Evolutionary conservation across 2,113 vertebrate species (phyloP).

Genomic region (Saccopteryx bilineata): DNA sequence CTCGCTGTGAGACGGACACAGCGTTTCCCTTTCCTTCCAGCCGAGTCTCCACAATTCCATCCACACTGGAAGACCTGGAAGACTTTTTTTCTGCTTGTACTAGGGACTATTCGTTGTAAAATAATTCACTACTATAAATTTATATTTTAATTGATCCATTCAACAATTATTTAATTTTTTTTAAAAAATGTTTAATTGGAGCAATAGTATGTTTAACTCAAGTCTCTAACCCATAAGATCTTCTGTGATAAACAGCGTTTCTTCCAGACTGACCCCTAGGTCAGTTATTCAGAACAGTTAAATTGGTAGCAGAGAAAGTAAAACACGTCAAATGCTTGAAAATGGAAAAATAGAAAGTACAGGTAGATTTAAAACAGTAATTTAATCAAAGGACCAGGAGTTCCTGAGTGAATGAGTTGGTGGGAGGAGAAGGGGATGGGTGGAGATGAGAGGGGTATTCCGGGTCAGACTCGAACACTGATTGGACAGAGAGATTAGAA

Average conservation of each 20-base stretch:
- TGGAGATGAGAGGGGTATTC: neutral
- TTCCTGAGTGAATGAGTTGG: neutral
- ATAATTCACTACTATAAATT: neutral
- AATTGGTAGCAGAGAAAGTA: neutral
- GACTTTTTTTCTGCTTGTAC: neutral
- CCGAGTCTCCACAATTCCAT: neutral
- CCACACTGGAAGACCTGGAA: neutral
- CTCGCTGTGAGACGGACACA: neutral
- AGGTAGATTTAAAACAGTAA: neutral
- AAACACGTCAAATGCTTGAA: neutral
- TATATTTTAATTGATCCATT: neutral
- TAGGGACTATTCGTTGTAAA: neutral
- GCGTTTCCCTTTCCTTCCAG: neutral
- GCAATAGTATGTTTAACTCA: slow-evolving; percentile 26
- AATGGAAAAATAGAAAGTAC: slow-evolving; percentile 1
- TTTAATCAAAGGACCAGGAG: neutral
- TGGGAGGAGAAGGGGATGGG: neutral
- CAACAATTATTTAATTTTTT: neutral
- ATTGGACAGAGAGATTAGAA: neutral
- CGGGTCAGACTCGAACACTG: neutral
- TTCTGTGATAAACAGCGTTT: neutral
- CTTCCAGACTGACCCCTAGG: neutral
- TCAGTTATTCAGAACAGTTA: neutral
- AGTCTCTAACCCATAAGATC: neutral
- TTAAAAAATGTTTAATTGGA: slow-evolving; percentile 12